These are phyloP conservation scores for Aquatica leii DNA, from an alignment of 2,888 invertebrate genomes.

Conservation along the genomic window DNA sequence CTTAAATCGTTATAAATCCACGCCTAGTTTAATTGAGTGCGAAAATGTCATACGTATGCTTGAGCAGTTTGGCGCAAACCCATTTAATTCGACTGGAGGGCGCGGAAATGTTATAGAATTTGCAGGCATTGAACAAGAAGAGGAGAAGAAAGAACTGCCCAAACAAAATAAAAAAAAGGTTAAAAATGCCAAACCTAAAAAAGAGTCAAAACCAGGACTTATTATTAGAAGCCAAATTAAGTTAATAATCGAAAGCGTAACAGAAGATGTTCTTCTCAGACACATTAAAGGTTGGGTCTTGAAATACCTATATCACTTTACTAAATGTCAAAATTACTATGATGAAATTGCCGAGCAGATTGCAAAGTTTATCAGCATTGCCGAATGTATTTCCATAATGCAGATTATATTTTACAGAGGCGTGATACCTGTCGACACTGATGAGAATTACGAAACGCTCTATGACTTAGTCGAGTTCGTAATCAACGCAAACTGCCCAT, in stretches of 20 bases:
- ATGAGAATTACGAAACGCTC: background rate
- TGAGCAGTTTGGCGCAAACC: conserved; percentile 49
- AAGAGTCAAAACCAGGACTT: too few species aligned
- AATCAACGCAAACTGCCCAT: conserved; percentile 2
- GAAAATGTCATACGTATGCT: conserved; percentile 47
- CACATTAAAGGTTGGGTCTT: conserved; percentile 46
- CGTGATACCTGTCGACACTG: conserved; percentile 11
- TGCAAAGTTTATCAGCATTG: conserved; percentile 46
- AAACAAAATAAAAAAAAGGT: background rate
- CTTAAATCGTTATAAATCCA: conserved; percentile 49
- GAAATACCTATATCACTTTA: conserved; percentile 47
- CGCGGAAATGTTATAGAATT: conserved; percentile 53
- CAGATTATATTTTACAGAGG: conserved; percentile 46
- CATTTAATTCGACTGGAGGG: conserved; percentile 47
- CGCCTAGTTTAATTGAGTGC: conserved; percentile 42
- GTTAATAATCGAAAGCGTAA: conserved; percentile 40
- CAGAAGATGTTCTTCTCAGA: conserved; percentile 41
- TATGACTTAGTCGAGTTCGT: conserved; percentile 26
- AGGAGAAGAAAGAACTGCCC: background rate
- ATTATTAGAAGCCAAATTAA: conserved; percentile 29
- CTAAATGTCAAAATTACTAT: conserved; percentile 44
- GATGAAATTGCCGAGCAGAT: conserved; percentile 43
- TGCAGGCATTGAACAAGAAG: conserved; percentile 40
- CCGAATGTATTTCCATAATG: conserved; percentile 41
- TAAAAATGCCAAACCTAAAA: too few species aligned